A percentile compares a stretch with the other conserved stretches of the same genome.
These are phyloP conservation scores for Amphiprion ocellaris DNA, from an alignment of 2,113 vertebrate genomes.

Conservation along the genomic window DNA sequence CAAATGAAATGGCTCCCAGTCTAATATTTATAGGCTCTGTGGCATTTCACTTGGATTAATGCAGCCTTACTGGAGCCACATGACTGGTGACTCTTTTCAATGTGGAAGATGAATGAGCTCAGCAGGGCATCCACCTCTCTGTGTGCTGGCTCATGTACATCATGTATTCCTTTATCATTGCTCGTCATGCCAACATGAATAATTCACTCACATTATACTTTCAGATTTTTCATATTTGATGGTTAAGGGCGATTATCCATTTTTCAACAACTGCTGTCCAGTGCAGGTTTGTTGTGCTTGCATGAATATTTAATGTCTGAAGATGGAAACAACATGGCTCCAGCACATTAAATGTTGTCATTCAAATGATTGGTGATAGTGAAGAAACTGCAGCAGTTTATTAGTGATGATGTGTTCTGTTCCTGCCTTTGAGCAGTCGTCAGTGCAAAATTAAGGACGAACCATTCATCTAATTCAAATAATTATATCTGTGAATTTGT, in stretches of 20 bases:
- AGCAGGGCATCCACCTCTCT: constrained; percentile 16
- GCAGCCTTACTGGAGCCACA: constrained; percentile 1
- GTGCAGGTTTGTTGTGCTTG: constrained; percentile 51
- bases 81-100: neutral
- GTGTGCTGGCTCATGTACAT: constrained; percentile 22
- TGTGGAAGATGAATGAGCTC: constrained; percentile 40
- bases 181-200: constrained; percentile 51
- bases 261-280: constrained; percentile 46
- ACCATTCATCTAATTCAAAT: constrained; percentile 47
- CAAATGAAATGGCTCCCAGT: constrained; percentile 4
- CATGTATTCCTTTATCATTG: constrained; percentile 40
- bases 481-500: constrained; percentile 42
- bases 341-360: constrained; percentile 42
- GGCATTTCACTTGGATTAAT: constrained; percentile 31
- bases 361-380: constrained; percentile 39
- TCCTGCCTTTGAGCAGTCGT: constrained; percentile 37
- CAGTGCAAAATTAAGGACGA: constrained; percentile 31
- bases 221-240: constrained; percentile 54
- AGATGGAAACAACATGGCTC: constrained; percentile 44
- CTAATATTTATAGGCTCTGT: constrained; percentile 8
- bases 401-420: constrained; percentile 37
- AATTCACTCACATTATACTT: constrained; percentile 58
- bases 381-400: neutral
- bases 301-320: constrained; percentile 64
- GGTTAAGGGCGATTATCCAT: constrained; percentile 33